Percentiles rank a stretch among this genome's conserved stretches.
Evolutionary conservation across 2,888 invertebrate species (phyloP).

Genomic region (Oeneis ivallda): DNA sequence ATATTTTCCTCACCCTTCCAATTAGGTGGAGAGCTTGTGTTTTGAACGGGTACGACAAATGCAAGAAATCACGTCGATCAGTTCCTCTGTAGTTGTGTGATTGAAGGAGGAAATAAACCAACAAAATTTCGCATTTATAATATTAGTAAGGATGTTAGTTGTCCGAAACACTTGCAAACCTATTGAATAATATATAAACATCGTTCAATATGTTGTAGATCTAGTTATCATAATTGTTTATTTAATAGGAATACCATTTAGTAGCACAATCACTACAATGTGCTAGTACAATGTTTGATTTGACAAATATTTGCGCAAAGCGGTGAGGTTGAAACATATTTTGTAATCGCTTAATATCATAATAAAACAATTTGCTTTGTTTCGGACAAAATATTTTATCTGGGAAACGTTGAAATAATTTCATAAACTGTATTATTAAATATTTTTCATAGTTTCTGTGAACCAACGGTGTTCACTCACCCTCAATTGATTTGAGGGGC

Average conservation of each 20-base stretch:
- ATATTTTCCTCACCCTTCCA: too few species aligned
- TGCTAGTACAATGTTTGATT: background rate
- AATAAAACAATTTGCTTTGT: background rate
- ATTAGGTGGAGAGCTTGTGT: too few species aligned
- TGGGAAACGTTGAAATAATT: background rate
- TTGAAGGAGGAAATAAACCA: too few species aligned
- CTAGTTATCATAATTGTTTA: slow-evolving; percentile 5
- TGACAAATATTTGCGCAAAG: background rate
- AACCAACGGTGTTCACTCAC: too few species aligned
- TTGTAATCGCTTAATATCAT: background rate
- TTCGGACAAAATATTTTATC: background rate
- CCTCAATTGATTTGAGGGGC: too few species aligned
- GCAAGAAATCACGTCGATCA: too few species aligned
- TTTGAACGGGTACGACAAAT: too few species aligned
- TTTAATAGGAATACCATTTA: background rate
- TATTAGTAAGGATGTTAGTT: too few species aligned
- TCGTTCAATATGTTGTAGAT: background rate
- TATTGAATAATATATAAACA: background rate
- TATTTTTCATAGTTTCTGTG: too few species aligned
- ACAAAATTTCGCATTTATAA: too few species aligned
- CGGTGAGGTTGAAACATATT: background rate
- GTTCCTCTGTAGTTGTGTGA: too few species aligned
- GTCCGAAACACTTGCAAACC: background rate
- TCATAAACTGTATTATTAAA: too few species aligned
- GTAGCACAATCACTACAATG: slow-evolving; percentile 7